Conservation (phyloP, 2,113 vertebrate genomes). For the Oryzias woworae region DNA sequence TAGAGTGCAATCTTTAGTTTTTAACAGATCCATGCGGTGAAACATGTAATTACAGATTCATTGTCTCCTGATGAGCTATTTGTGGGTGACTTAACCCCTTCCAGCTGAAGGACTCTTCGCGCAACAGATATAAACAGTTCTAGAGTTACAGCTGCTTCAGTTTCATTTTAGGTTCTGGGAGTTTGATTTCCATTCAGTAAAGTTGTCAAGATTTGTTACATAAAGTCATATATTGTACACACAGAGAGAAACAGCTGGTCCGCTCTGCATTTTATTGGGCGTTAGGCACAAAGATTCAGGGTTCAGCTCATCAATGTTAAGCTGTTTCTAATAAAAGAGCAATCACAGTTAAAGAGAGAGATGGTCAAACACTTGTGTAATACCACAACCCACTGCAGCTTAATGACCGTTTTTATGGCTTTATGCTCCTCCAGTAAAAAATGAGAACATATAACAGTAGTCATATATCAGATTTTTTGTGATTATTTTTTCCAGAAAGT, state of each 20-base stretch:
- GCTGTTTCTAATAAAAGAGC: constrained; percentile 49
- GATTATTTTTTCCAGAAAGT: neutral
- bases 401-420: constrained; percentile 36
- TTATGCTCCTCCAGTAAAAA: constrained; percentile 2
- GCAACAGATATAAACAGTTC: constrained; percentile 3
- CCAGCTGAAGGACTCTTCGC: constrained; percentile 19
- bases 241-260: neutral
- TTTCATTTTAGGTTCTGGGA: neutral
- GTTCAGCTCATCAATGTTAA: constrained; percentile 33
- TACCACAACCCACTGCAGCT: constrained; percentile 36
- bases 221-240: neutral
- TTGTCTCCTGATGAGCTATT: constrained; percentile 49
- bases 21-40: constrained; percentile 47
- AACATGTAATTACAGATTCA: constrained; percentile 55
- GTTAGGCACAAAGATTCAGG: constrained; percentile 25
- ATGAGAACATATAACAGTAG: constrained; percentile 10
- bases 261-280: constrained; percentile 7
- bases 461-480: constrained; percentile 3
- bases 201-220: neutral
- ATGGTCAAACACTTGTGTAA: constrained; percentile 53
- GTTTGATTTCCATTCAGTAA: neutral
- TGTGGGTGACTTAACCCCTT: neutral
- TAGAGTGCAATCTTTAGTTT: constrained; percentile 48
- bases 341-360: constrained; percentile 40
- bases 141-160: neutral